Base-by-base conservation (phyloP, 2,888 invertebrate genomes). In the Drosophila anomalipes region DNA sequence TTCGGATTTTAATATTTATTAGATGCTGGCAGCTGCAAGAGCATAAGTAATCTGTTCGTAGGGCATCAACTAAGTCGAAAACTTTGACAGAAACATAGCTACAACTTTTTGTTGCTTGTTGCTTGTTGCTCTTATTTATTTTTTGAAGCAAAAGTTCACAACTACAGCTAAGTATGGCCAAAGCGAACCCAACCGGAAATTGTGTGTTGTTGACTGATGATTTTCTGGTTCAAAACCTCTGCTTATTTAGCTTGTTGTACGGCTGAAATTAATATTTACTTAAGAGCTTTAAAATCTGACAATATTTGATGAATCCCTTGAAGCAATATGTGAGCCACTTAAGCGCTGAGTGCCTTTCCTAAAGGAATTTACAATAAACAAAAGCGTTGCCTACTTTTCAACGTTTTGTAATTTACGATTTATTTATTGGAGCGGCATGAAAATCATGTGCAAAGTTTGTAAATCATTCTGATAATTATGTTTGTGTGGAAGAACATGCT, bases 71-170 rank as follows among this genome's bases (percentile, higher is more conserved):
- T 22, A 22, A n/a, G 47, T 49, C 32, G 22, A 0, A 9, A 28
- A 32, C 16, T 30, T 28, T 5, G 9, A 9, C 16, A 41, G 3
- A 39, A n/a, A 5, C n/a, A 39, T 0, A 16, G 41, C 10, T 33
- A 22, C 1, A 19, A n/a, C 5, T 19, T 30, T 1, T 35, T 22
- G 37, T 61, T 39, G 35, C 33, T 35, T 22, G 37, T 61, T 39
- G 35, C 33, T 57, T 30, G 41, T 47, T 44, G 52, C 12, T 41
- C 19, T 37, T 56, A 19, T n/a, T 37, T 7, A 26, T 28, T 26
- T 6, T 49, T 53, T 44, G 37, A 56, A 41, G 59, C 33, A n/a
- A 62, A 67, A 76, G 73, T 71, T 86, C 85, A 89, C 83, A 89
- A 85, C 68, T 64, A 33, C 62, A 77, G 89, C 79, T 73, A 80